Percentiles rank a stretch among this genome's conserved stretches.
These are phyloP conservation scores for Parnassius smintheus DNA, from an alignment of 2,888 invertebrate species.

Conservation along the genomic window DNA sequence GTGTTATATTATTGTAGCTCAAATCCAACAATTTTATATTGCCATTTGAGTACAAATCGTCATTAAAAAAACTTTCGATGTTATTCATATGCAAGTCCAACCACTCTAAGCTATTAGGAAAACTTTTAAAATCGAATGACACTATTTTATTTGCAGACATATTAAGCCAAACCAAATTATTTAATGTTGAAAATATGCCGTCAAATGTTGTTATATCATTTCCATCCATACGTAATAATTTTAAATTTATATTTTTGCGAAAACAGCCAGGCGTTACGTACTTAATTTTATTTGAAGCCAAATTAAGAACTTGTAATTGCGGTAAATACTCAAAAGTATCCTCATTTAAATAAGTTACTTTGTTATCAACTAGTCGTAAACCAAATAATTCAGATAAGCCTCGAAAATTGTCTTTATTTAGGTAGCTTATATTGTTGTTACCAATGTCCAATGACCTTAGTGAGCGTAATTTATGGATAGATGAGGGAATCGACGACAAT, in stretches of 20 bases:
- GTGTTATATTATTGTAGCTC: slow-evolving; percentile 86
- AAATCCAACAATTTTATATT: slow-evolving; percentile 87
- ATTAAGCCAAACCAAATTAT: slow-evolving; percentile 88
- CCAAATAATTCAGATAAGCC: slow-evolving; percentile 88
- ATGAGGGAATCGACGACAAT: slow-evolving; percentile 84
- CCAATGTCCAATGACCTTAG: slow-evolving; percentile 90
- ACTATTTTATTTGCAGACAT: slow-evolving; percentile 88
- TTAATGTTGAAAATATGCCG: slow-evolving; percentile 86
- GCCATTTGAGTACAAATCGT: slow-evolving; percentile 74
- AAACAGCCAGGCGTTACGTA: slow-evolving; percentile 88
- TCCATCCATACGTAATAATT: slow-evolving; percentile 87
- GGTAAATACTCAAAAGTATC: slow-evolving; percentile 87
- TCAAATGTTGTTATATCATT: slow-evolving; percentile 88
- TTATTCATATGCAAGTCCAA: slow-evolving; percentile 89
- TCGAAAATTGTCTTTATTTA: slow-evolving; percentile 87
- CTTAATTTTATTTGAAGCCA: slow-evolving; percentile 89
- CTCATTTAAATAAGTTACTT: slow-evolving; percentile 86
- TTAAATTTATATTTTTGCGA: slow-evolving; percentile 85
- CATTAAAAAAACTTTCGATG: slow-evolving; percentile 82
- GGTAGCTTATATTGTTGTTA: slow-evolving; percentile 87
- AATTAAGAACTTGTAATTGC: slow-evolving; percentile 88
- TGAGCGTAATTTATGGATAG: slow-evolving; percentile 84
- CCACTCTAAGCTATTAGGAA: slow-evolving; percentile 88
- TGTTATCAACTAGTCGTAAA: slow-evolving; percentile 90
- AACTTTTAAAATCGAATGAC: slow-evolving; percentile 88